Percentiles rank a stretch among this genome's conserved stretches.
These are phyloP conservation scores for Paracyclopina nana DNA, from an alignment of 1,140 invertebrate species.

Conservation along the genomic window DNA sequence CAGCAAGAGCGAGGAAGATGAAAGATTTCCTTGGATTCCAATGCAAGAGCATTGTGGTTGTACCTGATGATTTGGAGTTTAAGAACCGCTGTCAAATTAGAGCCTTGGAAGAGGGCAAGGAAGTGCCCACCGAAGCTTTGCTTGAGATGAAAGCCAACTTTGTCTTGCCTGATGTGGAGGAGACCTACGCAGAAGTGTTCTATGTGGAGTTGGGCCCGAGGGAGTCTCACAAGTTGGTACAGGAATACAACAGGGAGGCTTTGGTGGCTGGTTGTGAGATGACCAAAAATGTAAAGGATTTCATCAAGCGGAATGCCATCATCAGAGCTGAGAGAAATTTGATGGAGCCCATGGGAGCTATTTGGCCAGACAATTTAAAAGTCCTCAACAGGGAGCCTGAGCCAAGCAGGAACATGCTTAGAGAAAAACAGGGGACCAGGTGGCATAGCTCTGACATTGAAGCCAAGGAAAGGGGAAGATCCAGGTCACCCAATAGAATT, in stretches of 20 bases:
- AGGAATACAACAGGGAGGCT: constrained; percentile 11
- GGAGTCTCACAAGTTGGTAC: constrained; percentile 1
- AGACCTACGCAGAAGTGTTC: constrained; percentile 5
- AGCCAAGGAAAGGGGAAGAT: too few relatives aligned
- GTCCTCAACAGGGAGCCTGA: too few relatives aligned
- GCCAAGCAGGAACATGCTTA: too few relatives aligned
- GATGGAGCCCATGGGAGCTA: too few relatives aligned
- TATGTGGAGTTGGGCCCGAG: constrained; percentile 1
- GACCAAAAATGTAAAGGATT: not conserved
- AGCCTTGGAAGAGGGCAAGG: constrained; percentile 66
- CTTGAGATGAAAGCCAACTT: constrained; percentile 78
- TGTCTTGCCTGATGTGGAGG: constrained; percentile 10
- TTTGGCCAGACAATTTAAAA: too few relatives aligned
- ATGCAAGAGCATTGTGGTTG: constrained; percentile 51
- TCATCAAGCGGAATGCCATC: not conserved
- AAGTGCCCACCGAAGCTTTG: constrained; percentile 64
- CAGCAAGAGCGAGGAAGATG: not conserved
- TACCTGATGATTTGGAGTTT: constrained; percentile 71
- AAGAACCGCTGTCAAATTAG: constrained; percentile 49
- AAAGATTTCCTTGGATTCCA: constrained; percentile 8
- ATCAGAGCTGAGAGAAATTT: too few relatives aligned
- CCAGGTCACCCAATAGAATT: too few relatives aligned
- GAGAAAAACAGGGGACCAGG: too few relatives aligned
- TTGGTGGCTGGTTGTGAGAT: not conserved
- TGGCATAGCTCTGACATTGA: too few relatives aligned